These are phyloP conservation scores for Nerophis lumbriciformis DNA, from an alignment of 2,113 vertebrate species.

Conservation along the genomic window DNA sequence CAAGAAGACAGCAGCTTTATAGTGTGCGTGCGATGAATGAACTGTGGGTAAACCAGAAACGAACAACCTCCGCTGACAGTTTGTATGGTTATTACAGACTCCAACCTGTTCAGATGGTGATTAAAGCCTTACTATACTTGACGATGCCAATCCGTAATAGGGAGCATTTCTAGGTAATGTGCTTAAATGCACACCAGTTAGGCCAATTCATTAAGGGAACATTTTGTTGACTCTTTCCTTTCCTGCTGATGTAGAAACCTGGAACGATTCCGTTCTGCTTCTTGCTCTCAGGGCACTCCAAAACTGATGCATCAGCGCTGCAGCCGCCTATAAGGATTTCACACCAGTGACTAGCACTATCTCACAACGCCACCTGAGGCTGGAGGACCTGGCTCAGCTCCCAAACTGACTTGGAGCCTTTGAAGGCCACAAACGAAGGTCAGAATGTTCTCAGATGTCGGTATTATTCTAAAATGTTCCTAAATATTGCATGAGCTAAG, in stretches of 20 bases:
- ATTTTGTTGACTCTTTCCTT: slow-evolving; percentile 23
- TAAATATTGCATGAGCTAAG: no score
- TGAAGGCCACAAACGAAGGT: slow-evolving; percentile 8
- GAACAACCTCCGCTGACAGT: slow-evolving; percentile 6
- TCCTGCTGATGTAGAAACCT: slow-evolving; percentile 48
- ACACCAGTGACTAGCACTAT: slow-evolving; percentile 29
- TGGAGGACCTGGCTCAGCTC: slow-evolving; percentile 16
- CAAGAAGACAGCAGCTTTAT: slow-evolving; percentile 24
- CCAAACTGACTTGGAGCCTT: slow-evolving; percentile 16
- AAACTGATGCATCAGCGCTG: slow-evolving; percentile 32
- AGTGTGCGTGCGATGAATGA: slow-evolving; percentile 38
- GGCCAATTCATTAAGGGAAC: slow-evolving; percentile 36
- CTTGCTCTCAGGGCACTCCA: slow-evolving; percentile 38
- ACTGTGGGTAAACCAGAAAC: slow-evolving; percentile 29
- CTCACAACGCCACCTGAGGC: slow-evolving; percentile 25
- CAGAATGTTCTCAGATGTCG: not conserved
- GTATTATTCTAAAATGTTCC: no score
- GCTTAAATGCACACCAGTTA: slow-evolving; percentile 24
- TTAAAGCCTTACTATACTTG: slow-evolving; percentile 22
- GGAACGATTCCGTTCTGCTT: slow-evolving; percentile 49
- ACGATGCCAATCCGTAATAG: slow-evolving; percentile 36
- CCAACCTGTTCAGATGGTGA: slow-evolving; percentile 29
- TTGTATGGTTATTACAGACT: slow-evolving; percentile 12
- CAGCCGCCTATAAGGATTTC: slow-evolving; percentile 14
- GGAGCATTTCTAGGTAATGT: slow-evolving; percentile 25